Conservation (phyloP, 2,113 vertebrate genomes). For the Coreoperca whiteheadi region DNA sequence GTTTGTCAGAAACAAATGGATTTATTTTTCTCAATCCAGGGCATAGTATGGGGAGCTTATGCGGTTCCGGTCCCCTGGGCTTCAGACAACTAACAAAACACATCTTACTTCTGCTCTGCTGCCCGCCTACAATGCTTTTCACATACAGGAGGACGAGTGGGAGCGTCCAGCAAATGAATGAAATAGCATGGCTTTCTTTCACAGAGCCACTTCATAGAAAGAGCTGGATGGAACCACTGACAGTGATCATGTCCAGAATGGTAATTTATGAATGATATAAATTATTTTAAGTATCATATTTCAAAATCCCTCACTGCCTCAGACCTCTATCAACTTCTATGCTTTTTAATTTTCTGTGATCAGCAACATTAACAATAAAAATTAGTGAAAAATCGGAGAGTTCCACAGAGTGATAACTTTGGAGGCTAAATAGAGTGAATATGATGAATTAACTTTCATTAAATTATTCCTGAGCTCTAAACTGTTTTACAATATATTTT, state of each 20-base stretch:
- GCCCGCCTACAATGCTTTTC: constrained; percentile 90
- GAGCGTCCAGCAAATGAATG: constrained; percentile 83
- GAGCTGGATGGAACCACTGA: constrained; percentile 12
- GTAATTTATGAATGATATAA: constrained; percentile 22
- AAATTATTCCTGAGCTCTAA: not conserved
- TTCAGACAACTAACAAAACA: constrained; percentile 95
- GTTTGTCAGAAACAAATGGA: constrained; percentile 92
- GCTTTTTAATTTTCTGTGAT: constrained; percentile 2
- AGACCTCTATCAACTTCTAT: not conserved
- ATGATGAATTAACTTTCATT: not conserved
- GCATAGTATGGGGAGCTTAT: constrained; percentile 89
- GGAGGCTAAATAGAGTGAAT: not conserved
- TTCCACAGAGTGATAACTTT: not conserved
- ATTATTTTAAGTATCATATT: not conserved
- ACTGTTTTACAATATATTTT: constrained; percentile 14
- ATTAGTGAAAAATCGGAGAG: not conserved
- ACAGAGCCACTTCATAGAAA: constrained; percentile 78
- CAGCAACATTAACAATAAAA: not conserved
- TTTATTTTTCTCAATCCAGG: constrained; percentile 89
- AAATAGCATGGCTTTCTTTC: constrained; percentile 82
- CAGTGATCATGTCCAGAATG: constrained; percentile 21
- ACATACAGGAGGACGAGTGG: constrained; percentile 86
- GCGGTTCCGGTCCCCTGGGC: constrained; percentile 90
- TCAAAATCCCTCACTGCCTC: not conserved
- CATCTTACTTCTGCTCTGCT: constrained; percentile 94